Evolutionary conservation across 2,888 invertebrate species (phyloP).

Genomic region (Anorthoa munda): DNA sequence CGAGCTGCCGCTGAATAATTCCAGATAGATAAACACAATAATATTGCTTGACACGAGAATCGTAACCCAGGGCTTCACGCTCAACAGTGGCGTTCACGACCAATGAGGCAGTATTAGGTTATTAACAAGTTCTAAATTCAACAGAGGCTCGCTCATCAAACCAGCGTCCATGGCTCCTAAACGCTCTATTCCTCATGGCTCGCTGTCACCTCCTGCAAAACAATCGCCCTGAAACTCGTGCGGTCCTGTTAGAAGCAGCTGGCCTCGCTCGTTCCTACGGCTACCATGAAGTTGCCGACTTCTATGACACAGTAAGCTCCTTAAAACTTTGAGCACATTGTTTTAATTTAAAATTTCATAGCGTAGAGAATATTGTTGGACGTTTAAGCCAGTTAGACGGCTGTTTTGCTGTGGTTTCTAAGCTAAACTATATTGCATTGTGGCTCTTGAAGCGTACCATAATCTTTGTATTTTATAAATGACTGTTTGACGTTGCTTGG

Average conservation of each 20-base stretch:
- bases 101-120: background rate
- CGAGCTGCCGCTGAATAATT: too few species aligned
- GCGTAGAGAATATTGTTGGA: slow-evolving; percentile 14
- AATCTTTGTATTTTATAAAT: background rate
- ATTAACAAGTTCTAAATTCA: slow-evolving; percentile 2
- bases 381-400: background rate
- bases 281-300: slow-evolving; percentile 82
- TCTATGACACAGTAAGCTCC: slow-evolving; percentile 83
- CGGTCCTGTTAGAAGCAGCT: slow-evolving; percentile 80
- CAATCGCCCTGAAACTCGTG: slow-evolving; percentile 85
- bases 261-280: too few species aligned
- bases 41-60: background rate
- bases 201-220: slow-evolving; percentile 85
- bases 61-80: too few species aligned
- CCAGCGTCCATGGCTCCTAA: slow-evolving; percentile 78
- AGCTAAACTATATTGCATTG: slow-evolving; percentile 2
- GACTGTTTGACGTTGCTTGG: background rate
- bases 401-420: slow-evolving; percentile 23
- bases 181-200: slow-evolving; percentile 83
- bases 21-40: too few species aligned
- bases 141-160: too few species aligned
- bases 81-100: too few species aligned
- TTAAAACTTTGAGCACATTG: slow-evolving; percentile 34
- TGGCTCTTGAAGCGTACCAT: background rate
- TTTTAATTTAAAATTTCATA: background rate